These are phyloP conservation scores for Ochotona curzoniae DNA, from an alignment of 2,113 vertebrate genomes.

Conservation along the genomic window DNA sequence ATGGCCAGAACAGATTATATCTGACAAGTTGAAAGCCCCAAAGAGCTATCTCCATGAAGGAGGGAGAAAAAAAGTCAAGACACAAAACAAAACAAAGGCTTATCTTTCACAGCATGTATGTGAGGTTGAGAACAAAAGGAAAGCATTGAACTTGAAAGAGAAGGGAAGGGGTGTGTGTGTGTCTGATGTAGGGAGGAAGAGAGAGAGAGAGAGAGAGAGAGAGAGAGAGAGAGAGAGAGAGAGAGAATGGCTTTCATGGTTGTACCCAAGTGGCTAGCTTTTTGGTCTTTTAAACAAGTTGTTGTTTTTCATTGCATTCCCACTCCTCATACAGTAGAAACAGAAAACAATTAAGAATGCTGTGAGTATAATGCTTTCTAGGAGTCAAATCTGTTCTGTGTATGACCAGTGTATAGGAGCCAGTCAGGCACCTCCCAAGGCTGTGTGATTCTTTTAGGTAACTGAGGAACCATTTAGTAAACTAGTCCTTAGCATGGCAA, in stretches of 20 bases:
- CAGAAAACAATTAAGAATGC: conserved; percentile 53
- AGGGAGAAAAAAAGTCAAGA: conserved; percentile 24
- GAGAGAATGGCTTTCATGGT: neutral
- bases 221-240: too few species aligned
- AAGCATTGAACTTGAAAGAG: neutral
- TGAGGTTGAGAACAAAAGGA: conserved; percentile 35
- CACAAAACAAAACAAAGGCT: neutral
- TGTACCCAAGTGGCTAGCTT: neutral
- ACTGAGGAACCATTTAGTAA: conserved; percentile 60
- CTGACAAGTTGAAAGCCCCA: conserved; percentile 60
- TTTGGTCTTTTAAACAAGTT: conserved; percentile 42
- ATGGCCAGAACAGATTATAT: conserved; percentile 53
- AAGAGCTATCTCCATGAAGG: conserved; percentile 15
- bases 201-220: too few species aligned
- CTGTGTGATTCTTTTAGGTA: conserved; percentile 52
- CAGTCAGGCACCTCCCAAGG: conserved; percentile 49
- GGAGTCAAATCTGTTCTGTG: conserved; percentile 37
- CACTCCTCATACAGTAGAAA: neutral
- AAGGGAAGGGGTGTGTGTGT: neutral
- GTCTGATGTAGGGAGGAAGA: too few species aligned
- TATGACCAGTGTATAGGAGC: neutral
- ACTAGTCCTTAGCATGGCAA: conserved; percentile 60
- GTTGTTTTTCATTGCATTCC: neutral
- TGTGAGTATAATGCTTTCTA: neutral
- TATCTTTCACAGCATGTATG: neutral